Evolutionary conservation across 2,888 invertebrate species (phyloP).

Genomic region (Pinctada fucata): DNA sequence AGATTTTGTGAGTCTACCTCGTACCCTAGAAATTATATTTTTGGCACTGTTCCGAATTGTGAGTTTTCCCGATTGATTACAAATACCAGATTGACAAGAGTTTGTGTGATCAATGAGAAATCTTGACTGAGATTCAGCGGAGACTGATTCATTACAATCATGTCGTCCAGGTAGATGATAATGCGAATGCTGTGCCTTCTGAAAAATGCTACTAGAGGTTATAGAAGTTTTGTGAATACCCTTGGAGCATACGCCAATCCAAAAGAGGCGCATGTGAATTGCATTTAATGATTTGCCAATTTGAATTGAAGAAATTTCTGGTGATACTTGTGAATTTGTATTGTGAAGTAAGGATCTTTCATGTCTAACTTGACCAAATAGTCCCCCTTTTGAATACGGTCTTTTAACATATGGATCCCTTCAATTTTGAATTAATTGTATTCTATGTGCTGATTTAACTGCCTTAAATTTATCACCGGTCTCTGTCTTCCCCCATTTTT

Average conservation of each 20-base stretch:
- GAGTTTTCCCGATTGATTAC: constrained; percentile 18
- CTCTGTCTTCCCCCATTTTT: constrained; percentile 2
- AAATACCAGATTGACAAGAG: constrained; percentile 3
- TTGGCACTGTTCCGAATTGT: neutral
- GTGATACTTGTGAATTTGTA: neutral
- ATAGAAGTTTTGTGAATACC: constrained; percentile 14
- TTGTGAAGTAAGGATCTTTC: constrained; percentile 13
- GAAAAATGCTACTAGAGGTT: constrained; percentile 13
- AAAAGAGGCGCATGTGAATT: neutral
- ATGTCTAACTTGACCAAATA: constrained; percentile 16
- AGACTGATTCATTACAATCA: constrained; percentile 2
- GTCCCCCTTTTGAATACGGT: neutral
- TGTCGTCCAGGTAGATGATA: constrained; percentile 13
- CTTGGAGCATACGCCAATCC: neutral
- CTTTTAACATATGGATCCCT: neutral
- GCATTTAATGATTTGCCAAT: neutral
- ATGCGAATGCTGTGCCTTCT: neutral
- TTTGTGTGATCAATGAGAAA: constrained; percentile 5
- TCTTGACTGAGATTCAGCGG: neutral
- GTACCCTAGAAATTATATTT: constrained; percentile 7
- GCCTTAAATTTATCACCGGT: neutral
- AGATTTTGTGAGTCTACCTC: constrained; percentile 8
- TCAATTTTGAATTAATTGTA: neutral
- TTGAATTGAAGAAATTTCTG: constrained; percentile 6
- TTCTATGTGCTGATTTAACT: constrained; percentile 1